Percentiles rank a stretch among this genome's conserved stretches.
phyloP scores from a whole-genome alignment of 2,888 invertebrate genomes.

The Sminthurides aquaticus region DNA sequence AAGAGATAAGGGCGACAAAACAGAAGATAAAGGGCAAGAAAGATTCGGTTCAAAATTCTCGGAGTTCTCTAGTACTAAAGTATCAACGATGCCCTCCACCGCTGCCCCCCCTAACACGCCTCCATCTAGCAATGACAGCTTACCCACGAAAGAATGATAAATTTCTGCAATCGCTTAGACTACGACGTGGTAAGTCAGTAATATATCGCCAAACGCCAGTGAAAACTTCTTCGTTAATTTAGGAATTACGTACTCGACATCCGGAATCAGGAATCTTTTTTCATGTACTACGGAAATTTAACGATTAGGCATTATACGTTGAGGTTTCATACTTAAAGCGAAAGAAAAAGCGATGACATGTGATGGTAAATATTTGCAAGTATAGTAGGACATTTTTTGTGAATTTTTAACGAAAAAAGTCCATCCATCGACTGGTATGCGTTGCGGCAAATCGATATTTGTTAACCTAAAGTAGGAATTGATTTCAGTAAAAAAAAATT shows the following conservation, averaged over 20 bases:
- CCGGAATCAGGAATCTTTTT: not conserved
- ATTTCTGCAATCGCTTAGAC: not conserved
- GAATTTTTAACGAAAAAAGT: not conserved
- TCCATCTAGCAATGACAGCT: conserved; percentile 21
- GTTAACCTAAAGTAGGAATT: too few relatives aligned
- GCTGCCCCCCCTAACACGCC: conserved; percentile 24
- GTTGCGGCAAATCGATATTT: not conserved
- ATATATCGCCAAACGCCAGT: not conserved
- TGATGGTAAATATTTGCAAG: not conserved
- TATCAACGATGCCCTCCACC: conserved; percentile 8
- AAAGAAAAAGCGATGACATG: not conserved
- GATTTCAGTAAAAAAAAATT: too few relatives aligned
- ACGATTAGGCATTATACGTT: not conserved
- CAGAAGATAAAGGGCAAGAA: not conserved
- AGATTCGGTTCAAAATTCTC: not conserved
- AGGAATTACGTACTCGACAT: not conserved
- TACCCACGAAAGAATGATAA: conserved; percentile 23
- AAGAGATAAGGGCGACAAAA: not conserved
- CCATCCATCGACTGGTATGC: not conserved
- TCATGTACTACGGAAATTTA: not conserved
- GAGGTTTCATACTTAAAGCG: not conserved
- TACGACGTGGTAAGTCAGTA: not conserved
- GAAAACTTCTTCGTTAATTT: not conserved
- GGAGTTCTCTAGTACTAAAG: not conserved
- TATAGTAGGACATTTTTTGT: not conserved